Percentiles rank a stretch among this genome's conserved stretches.
phyloP scores from a whole-genome alignment of 2,113 vertebrate genomes.

The Oreochromis niloticus region DNA sequence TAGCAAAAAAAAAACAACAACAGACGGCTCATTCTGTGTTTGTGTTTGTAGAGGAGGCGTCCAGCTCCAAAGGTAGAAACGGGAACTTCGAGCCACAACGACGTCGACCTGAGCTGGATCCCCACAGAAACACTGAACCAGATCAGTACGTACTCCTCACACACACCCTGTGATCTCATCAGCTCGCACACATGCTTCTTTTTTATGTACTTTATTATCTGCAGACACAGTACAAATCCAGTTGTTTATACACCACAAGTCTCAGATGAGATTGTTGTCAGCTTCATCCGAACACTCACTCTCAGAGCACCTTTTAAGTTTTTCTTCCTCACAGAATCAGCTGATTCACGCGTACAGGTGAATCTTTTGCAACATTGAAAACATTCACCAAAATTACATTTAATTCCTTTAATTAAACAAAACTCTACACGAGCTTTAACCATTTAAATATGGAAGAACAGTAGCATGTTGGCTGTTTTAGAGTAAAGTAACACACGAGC shows the following conservation, averaged over 20 bases:
- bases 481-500: not conserved
- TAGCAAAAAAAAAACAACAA: too few species aligned
- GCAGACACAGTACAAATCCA: not conserved
- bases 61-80: constrained; percentile 91
- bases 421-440: not conserved
- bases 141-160: constrained; percentile 82
- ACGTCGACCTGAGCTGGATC: constrained; percentile 99
- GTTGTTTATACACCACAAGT: not conserved
- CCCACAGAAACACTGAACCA: constrained; percentile 97
- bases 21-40: not conserved
- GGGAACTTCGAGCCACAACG: constrained; percentile 92
- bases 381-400: accelerated
- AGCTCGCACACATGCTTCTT: not conserved
- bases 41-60: constrained; percentile 81
- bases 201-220: not conserved
- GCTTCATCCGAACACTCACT: not conserved
- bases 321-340: not conserved
- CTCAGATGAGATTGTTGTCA: not conserved
- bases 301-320: not conserved
- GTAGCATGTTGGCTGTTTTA: not conserved
- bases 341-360: not conserved
- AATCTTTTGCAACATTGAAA: not conserved
- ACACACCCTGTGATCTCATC: accelerated
- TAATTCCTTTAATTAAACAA: not conserved
- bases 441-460: not conserved